Evolutionary conservation across 2,888 invertebrate genomes (phyloP).

Genomic region (Pteria penguin): DNA sequence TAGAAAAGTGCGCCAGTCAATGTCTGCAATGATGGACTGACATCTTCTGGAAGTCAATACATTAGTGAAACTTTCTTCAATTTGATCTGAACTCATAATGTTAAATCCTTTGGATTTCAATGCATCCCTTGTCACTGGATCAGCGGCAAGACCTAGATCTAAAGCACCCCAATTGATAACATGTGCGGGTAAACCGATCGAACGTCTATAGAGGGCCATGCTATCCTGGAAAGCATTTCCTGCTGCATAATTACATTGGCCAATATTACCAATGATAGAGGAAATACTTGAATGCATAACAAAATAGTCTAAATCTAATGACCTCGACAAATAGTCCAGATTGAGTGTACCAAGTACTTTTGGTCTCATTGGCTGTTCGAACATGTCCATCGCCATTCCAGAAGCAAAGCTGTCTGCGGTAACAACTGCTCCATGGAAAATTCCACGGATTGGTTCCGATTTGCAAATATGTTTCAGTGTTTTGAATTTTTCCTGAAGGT

Average conservation of each 20-base stretch:
- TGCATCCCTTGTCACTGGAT: conserved; percentile 2
- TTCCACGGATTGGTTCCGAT: conserved; percentile 49
- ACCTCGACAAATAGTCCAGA: conserved; percentile 52
- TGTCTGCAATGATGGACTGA: not conserved
- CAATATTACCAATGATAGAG: conserved; percentile 59
- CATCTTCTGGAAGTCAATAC: conserved; percentile 26
- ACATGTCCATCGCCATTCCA: conserved; percentile 42
- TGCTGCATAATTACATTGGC: conserved; percentile 65
- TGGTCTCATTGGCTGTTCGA: conserved; percentile 37
- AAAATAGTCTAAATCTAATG: conserved; percentile 59
- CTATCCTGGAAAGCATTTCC: conserved; percentile 63
- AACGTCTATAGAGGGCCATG: conserved; percentile 52
- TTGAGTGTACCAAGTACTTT: conserved; percentile 60
- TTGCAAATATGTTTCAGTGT: conserved; percentile 4
- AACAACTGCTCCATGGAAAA: conserved; percentile 61
- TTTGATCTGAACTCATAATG: conserved; percentile 24
- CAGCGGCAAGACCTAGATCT: conserved; percentile 52
- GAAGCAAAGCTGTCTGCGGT: conserved; percentile 41
- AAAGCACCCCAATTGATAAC: conserved; percentile 65
- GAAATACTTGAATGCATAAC: conserved; percentile 63
- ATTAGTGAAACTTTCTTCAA: conserved; percentile 31
- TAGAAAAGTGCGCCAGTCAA: conserved; percentile 1
- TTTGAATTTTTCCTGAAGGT: conserved; percentile 30
- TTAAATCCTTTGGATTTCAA: conserved; percentile 38
- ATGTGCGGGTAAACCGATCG: conserved; percentile 51